Evolutionary conservation across 2,888 invertebrate genomes (phyloP).

Genomic region (Acronicta aceris): DNA sequence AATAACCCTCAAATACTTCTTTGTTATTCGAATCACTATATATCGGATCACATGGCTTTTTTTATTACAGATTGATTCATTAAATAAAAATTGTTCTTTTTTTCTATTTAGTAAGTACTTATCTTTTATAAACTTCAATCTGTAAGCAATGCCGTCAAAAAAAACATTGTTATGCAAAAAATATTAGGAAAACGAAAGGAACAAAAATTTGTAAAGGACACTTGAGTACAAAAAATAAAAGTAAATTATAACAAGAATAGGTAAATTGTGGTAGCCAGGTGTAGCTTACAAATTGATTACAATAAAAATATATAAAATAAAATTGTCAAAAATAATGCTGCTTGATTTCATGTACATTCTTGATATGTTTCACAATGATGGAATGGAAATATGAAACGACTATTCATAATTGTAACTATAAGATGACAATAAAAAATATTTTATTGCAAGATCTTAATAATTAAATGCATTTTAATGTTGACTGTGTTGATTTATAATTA

Average conservation of each 20-base stretch:
- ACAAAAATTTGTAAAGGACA: too few relatives aligned
- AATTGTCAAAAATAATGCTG: constrained; percentile 6
- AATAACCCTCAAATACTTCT: background rate
- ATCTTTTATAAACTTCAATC: too few relatives aligned
- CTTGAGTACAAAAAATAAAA: too few relatives aligned
- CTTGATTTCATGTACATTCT: constrained; percentile 26
- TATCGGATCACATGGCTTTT: too few relatives aligned
- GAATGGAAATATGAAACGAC: constrained; percentile 9
- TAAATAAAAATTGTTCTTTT: too few relatives aligned
- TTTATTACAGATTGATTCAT: too few relatives aligned
- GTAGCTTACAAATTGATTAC: background rate
- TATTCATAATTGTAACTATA: background rate
- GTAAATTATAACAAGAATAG: too few relatives aligned
- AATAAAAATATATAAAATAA: background rate
- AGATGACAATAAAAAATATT: background rate
- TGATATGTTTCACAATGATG: constrained; percentile 51
- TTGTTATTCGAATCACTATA: background rate
- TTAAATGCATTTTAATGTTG: constrained; percentile 7
- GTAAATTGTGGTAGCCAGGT: too few relatives aligned
- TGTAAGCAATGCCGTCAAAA: too few relatives aligned
- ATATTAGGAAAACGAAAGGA: too few relatives aligned
- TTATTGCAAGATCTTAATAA: background rate
- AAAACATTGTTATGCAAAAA: too few relatives aligned
- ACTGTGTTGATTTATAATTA: constrained; percentile 17
- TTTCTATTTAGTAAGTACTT: too few relatives aligned